These are phyloP conservation scores for Procambarus virginalis DNA, from an alignment of 1,140 invertebrate species.

Conservation along the genomic window DNA sequence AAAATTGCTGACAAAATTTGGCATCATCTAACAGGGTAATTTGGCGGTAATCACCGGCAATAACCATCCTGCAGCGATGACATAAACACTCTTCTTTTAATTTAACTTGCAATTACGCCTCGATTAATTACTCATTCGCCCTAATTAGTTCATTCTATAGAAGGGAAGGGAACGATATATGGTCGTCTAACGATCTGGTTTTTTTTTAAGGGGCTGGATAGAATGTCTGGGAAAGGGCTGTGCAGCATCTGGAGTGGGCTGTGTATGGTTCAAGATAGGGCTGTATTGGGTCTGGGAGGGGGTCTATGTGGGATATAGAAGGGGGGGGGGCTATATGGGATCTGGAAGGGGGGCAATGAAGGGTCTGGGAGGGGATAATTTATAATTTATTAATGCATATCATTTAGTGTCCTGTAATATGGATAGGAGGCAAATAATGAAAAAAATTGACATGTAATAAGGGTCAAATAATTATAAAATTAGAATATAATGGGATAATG, in stretches of 20 bases:
- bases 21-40: conserved; percentile 3
- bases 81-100: conserved; percentile 10
- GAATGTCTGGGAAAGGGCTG: neutral
- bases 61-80: neutral
- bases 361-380: too few species aligned
- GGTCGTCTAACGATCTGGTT: too few species aligned
- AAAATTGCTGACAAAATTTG: neutral
- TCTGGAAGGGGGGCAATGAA: neutral
- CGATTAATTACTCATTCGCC: neutral
- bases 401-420: too few species aligned
- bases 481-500: too few species aligned
- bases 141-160: conserved; percentile 10
- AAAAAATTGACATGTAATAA: too few species aligned
- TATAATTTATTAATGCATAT: too few species aligned
- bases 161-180: neutral
- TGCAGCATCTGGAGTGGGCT: neutral
- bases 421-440: too few species aligned
- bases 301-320: neutral
- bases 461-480: too few species aligned
- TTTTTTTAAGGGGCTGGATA: neutral
- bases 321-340: neutral
- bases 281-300: neutral
- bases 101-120: conserved; percentile 4
- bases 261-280: neutral
- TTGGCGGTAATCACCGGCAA: neutral